Conservation (phyloP, 2,888 invertebrate genomes). For the Dolichopus griseipennis region DNA sequence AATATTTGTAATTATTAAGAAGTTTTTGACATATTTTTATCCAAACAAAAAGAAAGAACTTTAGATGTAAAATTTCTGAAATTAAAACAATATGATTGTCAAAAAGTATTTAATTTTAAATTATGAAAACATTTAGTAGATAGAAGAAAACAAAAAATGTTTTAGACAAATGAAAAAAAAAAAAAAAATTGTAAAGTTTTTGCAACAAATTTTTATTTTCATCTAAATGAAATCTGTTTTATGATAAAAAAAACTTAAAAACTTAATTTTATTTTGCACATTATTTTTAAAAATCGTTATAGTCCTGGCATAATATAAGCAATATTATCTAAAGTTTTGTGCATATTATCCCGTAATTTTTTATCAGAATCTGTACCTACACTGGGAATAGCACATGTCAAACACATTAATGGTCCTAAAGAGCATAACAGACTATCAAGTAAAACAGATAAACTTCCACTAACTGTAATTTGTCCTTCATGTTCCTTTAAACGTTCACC, state of each 20-base stretch:
- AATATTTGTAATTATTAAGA: too few relatives aligned
- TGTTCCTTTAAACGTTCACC: constrained; percentile 89
- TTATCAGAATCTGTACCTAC: constrained; percentile 56
- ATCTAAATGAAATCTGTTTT: too few relatives aligned
- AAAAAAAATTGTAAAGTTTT: neutral
- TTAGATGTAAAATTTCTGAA: too few relatives aligned
- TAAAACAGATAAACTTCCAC: constrained; percentile 86
- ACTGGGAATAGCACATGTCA: constrained; percentile 75
- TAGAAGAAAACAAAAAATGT: too few relatives aligned
- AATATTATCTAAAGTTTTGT: constrained; percentile 79
- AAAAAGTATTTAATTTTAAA: too few relatives aligned
- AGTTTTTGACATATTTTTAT: too few relatives aligned
- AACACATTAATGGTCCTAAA: constrained; percentile 76
- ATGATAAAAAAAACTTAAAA: too few relatives aligned
- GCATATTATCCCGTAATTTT: constrained; percentile 46
- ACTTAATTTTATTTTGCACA: neutral
- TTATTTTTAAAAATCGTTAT: constrained; percentile 33
- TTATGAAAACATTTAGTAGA: too few relatives aligned
- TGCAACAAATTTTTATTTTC: neutral
- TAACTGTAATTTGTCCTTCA: constrained; percentile 92
- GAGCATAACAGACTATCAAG: constrained; percentile 88
- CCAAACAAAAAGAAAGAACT: too few relatives aligned
- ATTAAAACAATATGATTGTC: too few relatives aligned
- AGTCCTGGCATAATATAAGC: constrained; percentile 89
- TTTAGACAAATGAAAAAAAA: neutral